Evolutionary conservation across 2,888 invertebrate species (phyloP), one percentile per base, ranked within the genome.

Genomic region (Tiphia femorata): DNA sequence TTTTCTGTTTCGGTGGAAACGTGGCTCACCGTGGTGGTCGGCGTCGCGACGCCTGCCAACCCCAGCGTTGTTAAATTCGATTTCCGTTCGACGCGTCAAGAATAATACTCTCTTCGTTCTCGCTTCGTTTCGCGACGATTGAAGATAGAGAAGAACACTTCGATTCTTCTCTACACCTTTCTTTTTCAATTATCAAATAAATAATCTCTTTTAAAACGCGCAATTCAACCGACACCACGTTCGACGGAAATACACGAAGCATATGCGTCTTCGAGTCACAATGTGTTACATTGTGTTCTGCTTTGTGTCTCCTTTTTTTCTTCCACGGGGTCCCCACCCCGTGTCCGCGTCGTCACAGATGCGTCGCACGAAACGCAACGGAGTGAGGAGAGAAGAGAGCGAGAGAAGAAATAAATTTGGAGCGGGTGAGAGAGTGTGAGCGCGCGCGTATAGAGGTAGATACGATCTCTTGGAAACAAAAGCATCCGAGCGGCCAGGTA

Each of bases 381-480:
- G 40, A 50, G 56, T 56, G 57, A 50, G 66, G 42, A 35, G 25
- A 33, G 33, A 2, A 29, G 29, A 29, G 6, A 29, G 12, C 10
- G 29, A 29, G 12, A 33, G 35, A 49, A n/a, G 29, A 29, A 7
- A 29, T 10, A 7, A 12, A 29, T 10, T n/a, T 2, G 7, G 29
- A 29, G 29, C 10, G 29, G 12, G 29, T 25, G 12, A 7, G 33
- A 33, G 33, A 33, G 12, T 14, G 33, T 14, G 14, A 33, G 7
- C 12, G 12, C 29, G 5, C 3, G 14, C 33, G 52, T 43, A 7
- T n/a, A 33, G 33, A 33, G 33, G 29, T 17, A 65, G 78, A 78
- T 78, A 78, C 70, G 76, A 79, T 79, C 78, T n/a, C n/a, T 67
- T 48, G 73, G 73, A 77, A 76, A 77, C 77, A 78, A 76, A 75